Conservation (phyloP, 2,797 vertebrate species). For the Molossus alvarezi region DNA sequence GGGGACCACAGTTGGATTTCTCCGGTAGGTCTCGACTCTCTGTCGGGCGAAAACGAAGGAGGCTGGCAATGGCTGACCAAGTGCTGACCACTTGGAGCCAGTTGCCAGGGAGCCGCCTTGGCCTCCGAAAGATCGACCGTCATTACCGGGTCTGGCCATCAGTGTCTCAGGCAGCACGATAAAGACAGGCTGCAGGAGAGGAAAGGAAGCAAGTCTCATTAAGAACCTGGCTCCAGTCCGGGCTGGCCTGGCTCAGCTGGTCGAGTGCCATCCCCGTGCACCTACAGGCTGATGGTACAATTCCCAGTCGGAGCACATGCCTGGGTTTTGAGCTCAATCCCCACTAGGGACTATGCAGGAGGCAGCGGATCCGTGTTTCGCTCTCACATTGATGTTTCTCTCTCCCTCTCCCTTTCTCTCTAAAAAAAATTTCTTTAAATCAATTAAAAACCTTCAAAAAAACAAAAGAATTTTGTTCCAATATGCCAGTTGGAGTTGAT, state of each 20-base stretch:
- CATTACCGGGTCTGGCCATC: too few relatives aligned
- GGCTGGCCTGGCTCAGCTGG: too few relatives aligned
- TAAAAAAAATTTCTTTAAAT: too few relatives aligned
- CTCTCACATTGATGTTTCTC: too few relatives aligned
- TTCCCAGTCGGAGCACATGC: too few relatives aligned
- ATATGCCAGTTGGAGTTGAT: neutral
- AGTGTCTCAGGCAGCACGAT: neutral
- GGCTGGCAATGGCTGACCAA: neutral
- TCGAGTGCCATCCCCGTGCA: too few relatives aligned
- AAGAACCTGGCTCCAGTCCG: neutral
- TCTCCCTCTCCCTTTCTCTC: too few relatives aligned
- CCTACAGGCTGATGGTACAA: too few relatives aligned
- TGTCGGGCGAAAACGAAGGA: neutral
- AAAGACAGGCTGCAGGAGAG: neutral
- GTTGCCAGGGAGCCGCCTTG: neutral
- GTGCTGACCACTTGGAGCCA: neutral
- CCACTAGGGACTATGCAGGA: too few relatives aligned
- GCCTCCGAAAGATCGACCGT: neutral
- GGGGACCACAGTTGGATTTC: neutral
- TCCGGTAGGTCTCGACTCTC: neutral
- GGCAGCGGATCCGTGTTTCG: too few relatives aligned
- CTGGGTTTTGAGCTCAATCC: too few relatives aligned
- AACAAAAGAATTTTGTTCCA: neutral
- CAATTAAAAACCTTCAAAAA: too few relatives aligned
- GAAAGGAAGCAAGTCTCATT: neutral